Base-by-base conservation (phyloP, 2,888 invertebrate species). In the Pemphredon lugubris region DNA sequence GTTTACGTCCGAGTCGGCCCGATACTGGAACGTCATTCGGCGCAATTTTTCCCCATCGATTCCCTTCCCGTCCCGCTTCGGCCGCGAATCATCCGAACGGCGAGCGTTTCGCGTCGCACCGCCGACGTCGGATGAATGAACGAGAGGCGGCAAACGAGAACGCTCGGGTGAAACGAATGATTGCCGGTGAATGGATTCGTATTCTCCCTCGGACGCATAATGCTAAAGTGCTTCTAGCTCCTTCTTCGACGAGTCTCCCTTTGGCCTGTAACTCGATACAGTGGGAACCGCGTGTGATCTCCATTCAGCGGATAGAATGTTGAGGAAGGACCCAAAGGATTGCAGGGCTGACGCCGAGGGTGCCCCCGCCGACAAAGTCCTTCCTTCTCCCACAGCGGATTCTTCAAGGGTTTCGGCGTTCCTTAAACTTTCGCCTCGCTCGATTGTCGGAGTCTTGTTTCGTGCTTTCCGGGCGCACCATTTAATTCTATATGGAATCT, bases 201-300 rank as follows among this genome's bases (percentile, higher is more conserved):
- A 84, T 82, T 79, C 81, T 79, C 75, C 70, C 77, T 80, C 75
- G 75, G 71, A 81, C 83, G 78, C 76, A 86, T 85, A 81, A 84
- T 84, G 77, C 79, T 18, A 14, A 54, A 67, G 57, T 73, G 66
- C 57, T 74, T 81, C 67, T 60, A 74, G 64, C 73, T 65, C 69
- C 26, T 67, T 73, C 66, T 51, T 54, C 47, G 44, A 55, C 48
- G 44, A 58, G 69, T 83, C 75, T 82, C 78, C 76, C 69, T 5
- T 82, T 75, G 14, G 77, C 75, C 69, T 81, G 89, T 85, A 89
- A 89, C 84, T 86, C 83, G 87, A 89, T 88, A 86, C 88, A 88
- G 88, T 89, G 89, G 89, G 89, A 89, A 88, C 87, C 82, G 68
- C 75, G 77, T 82, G 84, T 84, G 82, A 82, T 83, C 79, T 77